These are phyloP conservation scores for Atlantisia rogersi DNA, from an alignment of 2,113 vertebrate genomes.

Conservation along the genomic window DNA sequence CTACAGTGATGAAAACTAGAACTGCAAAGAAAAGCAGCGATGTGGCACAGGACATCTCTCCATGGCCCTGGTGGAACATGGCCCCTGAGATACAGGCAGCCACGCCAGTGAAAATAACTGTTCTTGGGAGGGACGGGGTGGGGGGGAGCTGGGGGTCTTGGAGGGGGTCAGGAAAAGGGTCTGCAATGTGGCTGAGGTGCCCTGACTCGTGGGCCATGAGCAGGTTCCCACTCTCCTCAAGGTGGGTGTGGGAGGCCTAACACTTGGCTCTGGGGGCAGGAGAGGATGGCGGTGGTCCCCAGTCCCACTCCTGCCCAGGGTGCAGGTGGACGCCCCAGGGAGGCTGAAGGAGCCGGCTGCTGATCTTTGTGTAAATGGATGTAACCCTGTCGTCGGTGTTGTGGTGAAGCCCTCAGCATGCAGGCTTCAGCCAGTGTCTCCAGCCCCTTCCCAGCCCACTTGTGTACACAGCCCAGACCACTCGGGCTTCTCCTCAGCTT, in stretches of 20 bases:
- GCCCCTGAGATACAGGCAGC: background rate
- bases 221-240: background rate
- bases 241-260: background rate
- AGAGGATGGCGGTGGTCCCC: fast-evolving
- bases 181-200: background rate
- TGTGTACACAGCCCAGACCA: background rate
- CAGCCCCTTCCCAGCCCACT: background rate
- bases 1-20: background rate
- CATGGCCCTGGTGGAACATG: background rate
- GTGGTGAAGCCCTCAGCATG: slow-evolving; percentile 56
- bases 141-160: background rate
- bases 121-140: background rate
- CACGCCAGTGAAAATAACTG: background rate
- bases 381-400: background rate
- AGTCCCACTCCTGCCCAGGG: fast-evolving
- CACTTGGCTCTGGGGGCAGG: background rate
- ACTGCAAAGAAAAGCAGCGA: background rate
- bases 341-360: background rate
- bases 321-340: background rate
- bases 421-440: background rate
- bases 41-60: background rate
- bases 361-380: slow-evolving; percentile 57
- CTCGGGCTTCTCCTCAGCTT: background rate
- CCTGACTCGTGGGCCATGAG: background rate
- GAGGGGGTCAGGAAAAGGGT: background rate